Evolutionary conservation across 2,113 vertebrate genomes (phyloP).

Genomic region (Scomber scombrus): DNA sequence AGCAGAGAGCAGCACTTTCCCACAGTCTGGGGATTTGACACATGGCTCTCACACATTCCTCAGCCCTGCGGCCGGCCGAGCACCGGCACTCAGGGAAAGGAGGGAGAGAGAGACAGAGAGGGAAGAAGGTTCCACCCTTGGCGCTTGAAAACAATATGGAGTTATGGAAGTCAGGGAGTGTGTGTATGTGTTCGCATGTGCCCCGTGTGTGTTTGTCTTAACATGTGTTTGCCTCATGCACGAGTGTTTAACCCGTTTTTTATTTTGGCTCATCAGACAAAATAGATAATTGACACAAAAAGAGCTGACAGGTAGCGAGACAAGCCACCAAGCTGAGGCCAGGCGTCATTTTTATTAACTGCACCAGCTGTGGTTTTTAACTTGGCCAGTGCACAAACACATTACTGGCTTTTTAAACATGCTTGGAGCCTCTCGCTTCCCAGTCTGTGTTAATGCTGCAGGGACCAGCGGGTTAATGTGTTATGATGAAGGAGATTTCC

Average conservation of each 20-base stretch:
- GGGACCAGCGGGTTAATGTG: not conserved
- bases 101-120: conserved; percentile 66
- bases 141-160: conserved; percentile 81
- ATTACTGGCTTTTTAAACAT: conserved; percentile 15
- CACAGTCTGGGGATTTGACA: conserved; percentile 98
- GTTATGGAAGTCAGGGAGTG: conserved; percentile 72
- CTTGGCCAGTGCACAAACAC: conserved; percentile 2
- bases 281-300: not conserved
- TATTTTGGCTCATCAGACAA: conserved; percentile 8
- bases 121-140: conserved; percentile 88
- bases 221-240: conserved; percentile 59
- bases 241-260: conserved; percentile 42
- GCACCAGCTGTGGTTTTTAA: conserved; percentile 13
- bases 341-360: conserved; percentile 26
- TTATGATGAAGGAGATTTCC: not conserved
- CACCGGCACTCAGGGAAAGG: conserved; percentile 71
- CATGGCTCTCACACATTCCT: conserved; percentile 98
- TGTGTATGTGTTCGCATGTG: conserved; percentile 49
- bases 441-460: not conserved
- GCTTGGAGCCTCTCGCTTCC: not conserved
- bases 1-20: conserved; percentile 97
- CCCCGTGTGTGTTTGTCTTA: conserved; percentile 47
- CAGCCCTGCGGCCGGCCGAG: conserved; percentile 89
- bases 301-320: conserved; percentile 17
- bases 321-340: conserved; percentile 4